Evolutionary conservation across 1,140 invertebrate species (phyloP), one percentile per base, ranked within the genome.

Genomic region (Drosophila punjabiensis): DNA sequence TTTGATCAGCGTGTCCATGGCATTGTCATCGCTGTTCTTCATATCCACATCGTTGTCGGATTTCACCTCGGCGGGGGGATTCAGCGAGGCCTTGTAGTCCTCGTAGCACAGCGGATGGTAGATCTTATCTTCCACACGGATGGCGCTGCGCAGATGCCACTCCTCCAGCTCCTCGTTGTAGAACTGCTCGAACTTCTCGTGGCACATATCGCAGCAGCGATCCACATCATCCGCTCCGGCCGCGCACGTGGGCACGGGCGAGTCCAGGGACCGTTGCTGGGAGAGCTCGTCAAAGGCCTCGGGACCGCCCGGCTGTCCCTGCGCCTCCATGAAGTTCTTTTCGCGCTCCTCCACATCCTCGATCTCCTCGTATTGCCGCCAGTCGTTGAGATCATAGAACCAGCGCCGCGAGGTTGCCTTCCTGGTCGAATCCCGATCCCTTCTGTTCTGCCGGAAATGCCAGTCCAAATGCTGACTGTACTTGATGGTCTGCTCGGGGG

Each of bases 111-210:
- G 93, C 1, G 98, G 98, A 95, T 99, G 98, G 92, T 97, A 99
- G 85, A 97, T 96, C 82, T 96, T 96, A 3, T 95, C 96, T 41
- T 98, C 96, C 43, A 96, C 95, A 24, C 95, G 93, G 6, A 98
- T 94, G 1, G 98, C 97, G 89, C 98, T 96, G 64, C 96, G 95
- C 9, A 99, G 94, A 91, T 98, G 97, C 98, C 98, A 99, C 92
- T 99, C 98, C 93, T 99, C 98, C 60, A 96, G 96, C 85, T 99
- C 98, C 93, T 99, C 97, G 90, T 98, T 97, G 94, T 97, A 99
- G 94, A 98, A 98, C 92, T 98, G 96, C 66, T 98, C 97, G 93
- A 99, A 99, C 53, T 94, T 94, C 94, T 99, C 98, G 33, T 96
- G 95, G 93, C 98, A 99, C 30, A 99, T 96, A 79, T 96, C 96